phyloP scores from a whole-genome alignment of 2,888 invertebrate species.

The Teleiodes luculella region DNA sequence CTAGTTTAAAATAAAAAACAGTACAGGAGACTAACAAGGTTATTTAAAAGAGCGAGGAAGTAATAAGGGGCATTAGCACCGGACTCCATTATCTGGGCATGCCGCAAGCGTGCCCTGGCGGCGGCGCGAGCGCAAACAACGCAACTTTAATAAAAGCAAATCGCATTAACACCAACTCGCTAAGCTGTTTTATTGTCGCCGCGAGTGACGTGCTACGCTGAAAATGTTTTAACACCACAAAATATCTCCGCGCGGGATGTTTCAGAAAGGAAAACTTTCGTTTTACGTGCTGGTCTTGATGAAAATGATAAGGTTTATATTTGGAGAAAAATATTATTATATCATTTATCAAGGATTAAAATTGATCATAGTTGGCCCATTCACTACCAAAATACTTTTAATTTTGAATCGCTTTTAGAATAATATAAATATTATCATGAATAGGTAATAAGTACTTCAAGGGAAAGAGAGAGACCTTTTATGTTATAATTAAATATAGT shows the following conservation, averaged over 20 bases:
- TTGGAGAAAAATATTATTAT: too few species aligned
- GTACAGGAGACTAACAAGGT: not conserved
- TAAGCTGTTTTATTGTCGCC: conserved; percentile 48
- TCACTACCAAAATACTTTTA: too few species aligned
- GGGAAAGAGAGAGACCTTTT: too few species aligned
- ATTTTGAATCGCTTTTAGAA: too few species aligned
- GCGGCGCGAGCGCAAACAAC: conserved; percentile 39
- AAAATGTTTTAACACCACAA: conserved; percentile 19
- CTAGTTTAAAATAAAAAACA: too few species aligned
- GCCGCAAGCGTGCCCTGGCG: conserved; percentile 22
- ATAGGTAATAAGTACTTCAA: too few species aligned
- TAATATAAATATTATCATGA: too few species aligned
- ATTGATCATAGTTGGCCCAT: too few species aligned
- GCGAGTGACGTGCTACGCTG: conserved; percentile 26
- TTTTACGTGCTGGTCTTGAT: too few species aligned
- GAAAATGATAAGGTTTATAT: too few species aligned
- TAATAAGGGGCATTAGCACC: conserved; percentile 28
- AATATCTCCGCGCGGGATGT: not conserved
- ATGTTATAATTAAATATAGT: too few species aligned
- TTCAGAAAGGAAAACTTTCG: not conserved
- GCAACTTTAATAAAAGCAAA: conserved; percentile 63
- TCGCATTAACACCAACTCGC: conserved; percentile 58
- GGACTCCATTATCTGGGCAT: conserved; percentile 38
- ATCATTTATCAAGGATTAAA: too few species aligned
- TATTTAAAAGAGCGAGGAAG: not conserved